Conservation (phyloP, 2,113 vertebrate species). For the Semicossyphus pulcher region DNA sequence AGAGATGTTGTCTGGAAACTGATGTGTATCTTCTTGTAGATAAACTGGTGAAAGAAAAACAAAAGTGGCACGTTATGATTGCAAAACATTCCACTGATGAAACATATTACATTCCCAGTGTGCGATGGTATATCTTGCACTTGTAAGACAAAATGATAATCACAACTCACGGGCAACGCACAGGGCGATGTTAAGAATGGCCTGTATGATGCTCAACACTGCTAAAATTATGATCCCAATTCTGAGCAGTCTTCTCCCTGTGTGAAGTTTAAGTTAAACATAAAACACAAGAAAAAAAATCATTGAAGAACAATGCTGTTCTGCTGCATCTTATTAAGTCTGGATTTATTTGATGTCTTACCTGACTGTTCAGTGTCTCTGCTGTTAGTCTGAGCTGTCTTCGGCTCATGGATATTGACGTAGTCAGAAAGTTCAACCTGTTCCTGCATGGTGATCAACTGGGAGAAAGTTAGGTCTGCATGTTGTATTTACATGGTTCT, state of each 20-base stretch:
- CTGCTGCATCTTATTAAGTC: too few species aligned
- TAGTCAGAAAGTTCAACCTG: slow-evolving; percentile 34
- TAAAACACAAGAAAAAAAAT: too few species aligned
- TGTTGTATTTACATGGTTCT: rapidly evolving
- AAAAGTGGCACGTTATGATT: neutral
- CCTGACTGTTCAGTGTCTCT: slow-evolving; percentile 12
- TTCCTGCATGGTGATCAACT: slow-evolving; percentile 14
- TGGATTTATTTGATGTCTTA: slow-evolving; percentile 32
- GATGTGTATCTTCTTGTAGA: slow-evolving; percentile 7
- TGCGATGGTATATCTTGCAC: neutral
- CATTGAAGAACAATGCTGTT: too few species aligned
- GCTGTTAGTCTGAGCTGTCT: rapidly evolving
- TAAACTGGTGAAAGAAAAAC: slow-evolving; percentile 15
- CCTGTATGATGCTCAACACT: slow-evolving; percentile 52
- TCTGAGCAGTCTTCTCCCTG: slow-evolving; percentile 38
- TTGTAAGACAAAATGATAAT: neutral
- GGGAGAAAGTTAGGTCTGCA: rapidly evolving
- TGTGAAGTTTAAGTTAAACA: neutral
- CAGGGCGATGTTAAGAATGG: slow-evolving; percentile 50
- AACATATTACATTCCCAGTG: too few species aligned
- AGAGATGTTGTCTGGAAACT: slow-evolving; percentile 19
- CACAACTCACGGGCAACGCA: slow-evolving; percentile 57
- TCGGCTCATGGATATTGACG: rapidly evolving
- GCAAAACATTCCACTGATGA: too few species aligned
- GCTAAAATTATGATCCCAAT: slow-evolving; percentile 27